A percentile compares a stretch with the other conserved stretches of the same genome.
These are phyloP conservation scores for Heliconius cydno DNA, from an alignment of 2,888 invertebrate genomes.

Conservation along the genomic window DNA sequence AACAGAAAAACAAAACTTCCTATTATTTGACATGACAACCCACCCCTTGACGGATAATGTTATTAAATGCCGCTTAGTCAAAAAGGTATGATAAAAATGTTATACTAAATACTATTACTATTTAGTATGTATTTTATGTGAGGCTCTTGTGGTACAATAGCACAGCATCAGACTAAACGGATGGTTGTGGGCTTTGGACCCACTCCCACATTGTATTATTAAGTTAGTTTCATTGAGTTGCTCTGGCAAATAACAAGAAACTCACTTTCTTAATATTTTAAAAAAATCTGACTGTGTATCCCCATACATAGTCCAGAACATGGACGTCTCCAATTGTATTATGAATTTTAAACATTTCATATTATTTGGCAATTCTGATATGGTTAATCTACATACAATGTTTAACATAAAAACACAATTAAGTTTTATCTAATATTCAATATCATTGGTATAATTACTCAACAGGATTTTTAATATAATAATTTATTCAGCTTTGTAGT, in stretches of 20 bases:
- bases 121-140: background rate
- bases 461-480: background rate
- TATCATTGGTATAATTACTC: background rate
- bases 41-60: conserved; percentile 98
- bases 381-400: background rate
- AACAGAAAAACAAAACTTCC: conserved; percentile 99
- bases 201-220: background rate
- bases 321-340: too few relatives aligned
- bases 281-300: too few relatives aligned
- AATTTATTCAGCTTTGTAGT: background rate
- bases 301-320: too few relatives aligned
- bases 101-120: background rate
- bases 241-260: too few relatives aligned
- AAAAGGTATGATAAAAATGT: conserved; percentile 86
- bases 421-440: background rate
- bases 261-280: too few relatives aligned
- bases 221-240: background rate
- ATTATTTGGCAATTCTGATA: background rate
- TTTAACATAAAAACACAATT: background rate
- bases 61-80: conserved; percentile 97
- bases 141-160: background rate
- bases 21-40: conserved; percentile 99
- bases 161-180: background rate
- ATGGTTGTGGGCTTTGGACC: background rate
- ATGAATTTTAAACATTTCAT: background rate